A percentile compares a stretch with the other conserved stretches of the same genome.
These are phyloP conservation scores for Mamestra brassicae DNA, from an alignment of 2,888 invertebrate species.

Conservation along the genomic window DNA sequence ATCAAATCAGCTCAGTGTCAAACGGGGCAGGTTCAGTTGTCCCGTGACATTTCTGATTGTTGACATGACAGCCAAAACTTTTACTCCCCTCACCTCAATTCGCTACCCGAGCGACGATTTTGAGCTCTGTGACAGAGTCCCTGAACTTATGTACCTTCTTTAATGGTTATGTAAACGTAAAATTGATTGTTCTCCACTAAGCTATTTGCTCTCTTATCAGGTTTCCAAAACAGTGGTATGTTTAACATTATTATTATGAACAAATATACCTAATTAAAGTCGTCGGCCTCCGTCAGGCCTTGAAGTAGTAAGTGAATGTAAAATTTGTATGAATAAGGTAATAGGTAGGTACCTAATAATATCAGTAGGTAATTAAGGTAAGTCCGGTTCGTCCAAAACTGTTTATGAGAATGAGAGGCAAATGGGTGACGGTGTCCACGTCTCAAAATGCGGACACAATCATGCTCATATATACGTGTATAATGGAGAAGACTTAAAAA, in stretches of 20 bases:
- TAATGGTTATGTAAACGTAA: slow-evolving; percentile 32
- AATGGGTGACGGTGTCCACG: too few species aligned
- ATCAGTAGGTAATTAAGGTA: too few species aligned
- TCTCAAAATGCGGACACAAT: too few species aligned
- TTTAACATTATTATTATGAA: slow-evolving; percentile 36
- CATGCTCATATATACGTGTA: too few species aligned
- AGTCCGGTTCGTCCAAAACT: background rate
- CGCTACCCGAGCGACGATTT: background rate
- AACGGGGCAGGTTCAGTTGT: too few species aligned
- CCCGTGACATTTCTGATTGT: too few species aligned
- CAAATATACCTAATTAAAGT: slow-evolving; percentile 29
- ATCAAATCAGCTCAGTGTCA: too few species aligned
- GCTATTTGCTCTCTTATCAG: slow-evolving; percentile 30
- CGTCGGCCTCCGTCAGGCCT: slow-evolving; percentile 18
- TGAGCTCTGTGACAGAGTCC: slow-evolving; percentile 20
- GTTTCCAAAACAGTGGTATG: slow-evolving; percentile 29
- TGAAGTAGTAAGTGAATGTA: slow-evolving; percentile 20
- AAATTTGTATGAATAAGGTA: slow-evolving; percentile 6
- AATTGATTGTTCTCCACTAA: slow-evolving; percentile 34
- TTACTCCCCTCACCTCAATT: background rate
- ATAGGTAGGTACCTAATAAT: background rate
- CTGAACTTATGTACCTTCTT: slow-evolving; percentile 18
- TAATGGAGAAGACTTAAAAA: too few species aligned
- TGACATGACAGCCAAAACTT: background rate
- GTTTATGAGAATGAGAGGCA: background rate